Evolutionary conservation across 2,113 vertebrate species (phyloP).

Genomic region (Rafetus swinhoei): DNA sequence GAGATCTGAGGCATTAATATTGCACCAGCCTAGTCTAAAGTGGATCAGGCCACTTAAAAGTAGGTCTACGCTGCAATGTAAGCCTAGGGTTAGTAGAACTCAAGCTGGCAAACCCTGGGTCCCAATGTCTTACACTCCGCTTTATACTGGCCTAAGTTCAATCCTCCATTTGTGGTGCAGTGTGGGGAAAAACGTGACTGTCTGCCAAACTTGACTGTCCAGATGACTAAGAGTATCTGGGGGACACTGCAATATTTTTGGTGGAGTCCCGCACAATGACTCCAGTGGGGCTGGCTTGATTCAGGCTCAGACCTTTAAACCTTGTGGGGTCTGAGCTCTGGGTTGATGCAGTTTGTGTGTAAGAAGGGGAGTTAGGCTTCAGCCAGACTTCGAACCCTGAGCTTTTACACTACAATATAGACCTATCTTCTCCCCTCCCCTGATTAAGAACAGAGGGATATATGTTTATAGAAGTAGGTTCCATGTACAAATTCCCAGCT

Average conservation of each 20-base stretch:
- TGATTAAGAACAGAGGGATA: background rate
- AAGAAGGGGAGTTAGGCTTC: background rate
- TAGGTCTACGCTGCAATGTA: background rate
- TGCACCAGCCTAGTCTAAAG: fast-evolving
- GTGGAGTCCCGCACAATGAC: background rate
- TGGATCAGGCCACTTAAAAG: background rate
- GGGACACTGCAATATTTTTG: background rate
- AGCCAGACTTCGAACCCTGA: background rate
- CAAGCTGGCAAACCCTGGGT: background rate
- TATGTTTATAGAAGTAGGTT: background rate
- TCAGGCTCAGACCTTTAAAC: no score
- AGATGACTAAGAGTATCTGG: background rate
- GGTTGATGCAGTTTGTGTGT: background rate
- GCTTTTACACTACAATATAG: background rate
- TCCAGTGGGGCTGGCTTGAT: background rate
- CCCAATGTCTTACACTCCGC: background rate
- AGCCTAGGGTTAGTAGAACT: background rate
- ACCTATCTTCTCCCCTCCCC: no score
- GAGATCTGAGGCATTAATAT: background rate
- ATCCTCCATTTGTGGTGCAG: background rate
- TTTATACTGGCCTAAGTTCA: background rate
- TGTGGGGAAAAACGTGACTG: background rate
- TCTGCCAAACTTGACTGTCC: background rate
- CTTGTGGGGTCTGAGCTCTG: background rate
- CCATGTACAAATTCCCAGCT: background rate